Evolutionary conservation across 2,888 invertebrate species (phyloP).

Genomic region (Sinhomidia bicolor): DNA sequence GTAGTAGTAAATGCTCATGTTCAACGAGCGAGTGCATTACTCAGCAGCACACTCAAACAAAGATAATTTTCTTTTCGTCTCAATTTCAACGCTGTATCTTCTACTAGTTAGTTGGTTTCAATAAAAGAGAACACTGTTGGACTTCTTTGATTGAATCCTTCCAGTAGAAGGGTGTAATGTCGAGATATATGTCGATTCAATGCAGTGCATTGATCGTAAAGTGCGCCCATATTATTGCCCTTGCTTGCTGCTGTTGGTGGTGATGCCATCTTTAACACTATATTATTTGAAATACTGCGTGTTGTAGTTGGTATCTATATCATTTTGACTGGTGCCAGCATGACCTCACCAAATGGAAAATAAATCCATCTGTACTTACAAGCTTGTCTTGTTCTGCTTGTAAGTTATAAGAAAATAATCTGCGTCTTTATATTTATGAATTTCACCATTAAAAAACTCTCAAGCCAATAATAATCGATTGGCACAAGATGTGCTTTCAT

Average conservation of each 20-base stretch:
- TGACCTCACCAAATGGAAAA: constrained; percentile 36
- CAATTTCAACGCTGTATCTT: constrained; percentile 60
- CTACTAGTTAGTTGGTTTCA: not conserved
- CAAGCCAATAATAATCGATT: constrained; percentile 56
- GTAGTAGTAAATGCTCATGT: constrained; percentile 1
- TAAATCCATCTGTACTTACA: constrained; percentile 51
- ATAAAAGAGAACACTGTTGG: constrained; percentile 59
- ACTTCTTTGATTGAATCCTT: constrained; percentile 62
- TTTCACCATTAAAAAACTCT: constrained; percentile 46
- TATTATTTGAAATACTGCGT: not conserved
- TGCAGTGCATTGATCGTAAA: not conserved
- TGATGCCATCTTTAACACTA: too few relatives aligned
- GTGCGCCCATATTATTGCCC: too few relatives aligned
- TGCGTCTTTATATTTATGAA: constrained; percentile 8
- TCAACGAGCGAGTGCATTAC: constrained; percentile 21
- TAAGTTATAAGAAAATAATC: not conserved
- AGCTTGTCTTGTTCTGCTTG: not conserved
- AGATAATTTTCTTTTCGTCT: constrained; percentile 58
- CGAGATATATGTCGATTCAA: constrained; percentile 15
- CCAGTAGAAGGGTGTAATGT: constrained; percentile 44
- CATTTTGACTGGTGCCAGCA: constrained; percentile 69
- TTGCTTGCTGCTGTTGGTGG: too few relatives aligned
- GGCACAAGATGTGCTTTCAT: constrained; percentile 62
- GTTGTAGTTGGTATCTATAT: not conserved
- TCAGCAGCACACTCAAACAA: constrained; percentile 51